Percentiles rank a stretch among this genome's conserved stretches.
Conservation (phyloP, 2,888 invertebrate species). For the Tipula helvola region DNA sequence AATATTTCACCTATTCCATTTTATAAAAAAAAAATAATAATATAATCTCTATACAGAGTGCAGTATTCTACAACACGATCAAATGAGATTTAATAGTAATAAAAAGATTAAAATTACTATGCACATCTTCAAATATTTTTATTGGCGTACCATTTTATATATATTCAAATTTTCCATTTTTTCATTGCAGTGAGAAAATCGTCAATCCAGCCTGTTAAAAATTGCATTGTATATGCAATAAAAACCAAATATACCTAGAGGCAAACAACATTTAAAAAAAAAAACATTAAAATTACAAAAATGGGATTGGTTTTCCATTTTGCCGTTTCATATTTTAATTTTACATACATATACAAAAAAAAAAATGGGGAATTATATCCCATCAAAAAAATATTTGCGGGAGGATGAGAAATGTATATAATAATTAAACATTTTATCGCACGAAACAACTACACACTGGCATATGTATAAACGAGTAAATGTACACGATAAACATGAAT, state of each 20-base stretch:
- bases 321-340: not conserved
- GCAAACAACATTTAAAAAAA: not conserved
- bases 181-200: not conserved
- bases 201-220: not conserved
- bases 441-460: not conserved
- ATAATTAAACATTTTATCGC: not conserved
- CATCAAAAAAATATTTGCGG: not conserved
- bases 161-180: no score
- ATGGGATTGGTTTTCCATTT: not conserved
- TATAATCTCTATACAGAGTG: not conserved
- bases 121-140: no score
- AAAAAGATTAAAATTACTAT: not conserved
- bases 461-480: not conserved
- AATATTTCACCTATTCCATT: not conserved
- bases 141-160: no score
- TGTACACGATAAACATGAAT: not conserved
- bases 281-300: not conserved
- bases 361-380: not conserved
- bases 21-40: not conserved
- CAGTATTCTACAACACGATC: not conserved
- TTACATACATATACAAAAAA: not conserved
- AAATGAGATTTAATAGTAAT: not conserved
- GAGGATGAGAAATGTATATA: not conserved
- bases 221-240: not conserved
- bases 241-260: not conserved